Conservation (phyloP, 2,113 vertebrate species). For the Rhabdornis inornatus region DNA sequence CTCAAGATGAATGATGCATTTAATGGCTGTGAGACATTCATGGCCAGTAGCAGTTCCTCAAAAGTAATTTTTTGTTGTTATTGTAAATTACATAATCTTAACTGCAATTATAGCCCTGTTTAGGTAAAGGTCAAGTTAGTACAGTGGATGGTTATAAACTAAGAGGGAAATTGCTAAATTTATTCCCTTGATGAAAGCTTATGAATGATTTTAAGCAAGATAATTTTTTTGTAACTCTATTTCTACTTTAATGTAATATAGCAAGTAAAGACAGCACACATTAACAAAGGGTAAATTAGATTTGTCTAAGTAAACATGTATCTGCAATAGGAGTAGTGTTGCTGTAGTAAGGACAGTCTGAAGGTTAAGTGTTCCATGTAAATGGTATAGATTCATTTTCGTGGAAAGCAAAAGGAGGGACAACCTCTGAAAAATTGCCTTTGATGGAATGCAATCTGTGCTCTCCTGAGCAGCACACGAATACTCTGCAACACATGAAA, state of each 20-base stretch:
- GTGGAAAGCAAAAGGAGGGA: constrained; percentile 63
- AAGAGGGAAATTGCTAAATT: constrained; percentile 73
- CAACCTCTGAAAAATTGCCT: constrained; percentile 63
- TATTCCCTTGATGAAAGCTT: constrained; percentile 77
- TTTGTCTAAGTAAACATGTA: constrained; percentile 82
- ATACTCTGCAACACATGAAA: constrained; percentile 23
- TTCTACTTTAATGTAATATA: constrained; percentile 83
- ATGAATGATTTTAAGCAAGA: constrained; percentile 77
- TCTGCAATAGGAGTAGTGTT: constrained; percentile 69
- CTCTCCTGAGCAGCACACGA: constrained; percentile 57
- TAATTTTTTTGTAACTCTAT: constrained; percentile 82
- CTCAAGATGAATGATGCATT: constrained; percentile 78
- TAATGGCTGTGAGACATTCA: constrained; percentile 75
- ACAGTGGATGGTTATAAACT: constrained; percentile 74
- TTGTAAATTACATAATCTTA: constrained; percentile 81
- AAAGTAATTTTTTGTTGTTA: constrained; percentile 82
- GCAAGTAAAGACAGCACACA: constrained; percentile 76
- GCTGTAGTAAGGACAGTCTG: constrained; percentile 75
- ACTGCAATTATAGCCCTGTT: constrained; percentile 78
- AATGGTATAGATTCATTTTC: constrained; percentile 59
- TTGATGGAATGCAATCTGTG: constrained; percentile 56
- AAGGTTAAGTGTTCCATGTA: constrained; percentile 75
- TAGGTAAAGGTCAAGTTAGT: constrained; percentile 81
- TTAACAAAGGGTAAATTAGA: constrained; percentile 85
- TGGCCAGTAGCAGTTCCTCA: constrained; percentile 72